phyloP scores from a whole-genome alignment of 2,888 invertebrate genomes.

The Mimumesa dahlbomi region DNA sequence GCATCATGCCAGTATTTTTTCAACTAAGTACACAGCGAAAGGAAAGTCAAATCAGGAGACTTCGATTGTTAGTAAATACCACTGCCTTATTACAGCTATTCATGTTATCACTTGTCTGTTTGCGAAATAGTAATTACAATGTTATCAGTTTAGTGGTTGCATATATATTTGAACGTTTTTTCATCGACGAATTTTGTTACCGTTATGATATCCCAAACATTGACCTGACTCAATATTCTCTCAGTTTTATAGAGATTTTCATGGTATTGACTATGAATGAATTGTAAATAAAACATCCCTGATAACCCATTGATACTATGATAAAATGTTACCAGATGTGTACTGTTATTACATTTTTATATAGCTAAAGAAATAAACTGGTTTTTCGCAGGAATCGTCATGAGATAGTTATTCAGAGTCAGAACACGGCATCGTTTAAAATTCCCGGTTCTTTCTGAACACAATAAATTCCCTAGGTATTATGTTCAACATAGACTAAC shows the following conservation, averaged over 20 bases:
- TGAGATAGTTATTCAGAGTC: no score
- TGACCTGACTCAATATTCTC: constrained; percentile 75
- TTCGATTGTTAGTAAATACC: constrained; percentile 65
- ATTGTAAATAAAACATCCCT: constrained; percentile 46
- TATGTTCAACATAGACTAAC: no score
- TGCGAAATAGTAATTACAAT: constrained; percentile 68
- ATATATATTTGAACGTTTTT: constrained; percentile 71
- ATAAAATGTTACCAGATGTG: neutral
- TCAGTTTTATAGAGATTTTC: constrained; percentile 75
- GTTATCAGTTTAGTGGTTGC: constrained; percentile 74
- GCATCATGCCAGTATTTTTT: constrained; percentile 69
- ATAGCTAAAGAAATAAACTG: constrained; percentile 31
- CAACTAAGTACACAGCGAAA: constrained; percentile 68
- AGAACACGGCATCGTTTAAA: neutral
- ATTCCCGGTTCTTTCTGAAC: no score
- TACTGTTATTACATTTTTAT: constrained; percentile 29
- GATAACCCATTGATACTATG: no score
- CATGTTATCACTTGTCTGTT: constrained; percentile 64
- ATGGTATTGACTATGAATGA: constrained; percentile 72
- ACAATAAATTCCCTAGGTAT: no score
- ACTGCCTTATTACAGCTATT: constrained; percentile 58
- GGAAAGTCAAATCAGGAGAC: constrained; percentile 61
- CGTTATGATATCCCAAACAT: constrained; percentile 75
- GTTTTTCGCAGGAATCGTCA: neutral
- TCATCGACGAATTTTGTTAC: constrained; percentile 76